Evolutionary conservation across 2,888 invertebrate species (phyloP).

Genomic region (Agonopterix heracliana): DNA sequence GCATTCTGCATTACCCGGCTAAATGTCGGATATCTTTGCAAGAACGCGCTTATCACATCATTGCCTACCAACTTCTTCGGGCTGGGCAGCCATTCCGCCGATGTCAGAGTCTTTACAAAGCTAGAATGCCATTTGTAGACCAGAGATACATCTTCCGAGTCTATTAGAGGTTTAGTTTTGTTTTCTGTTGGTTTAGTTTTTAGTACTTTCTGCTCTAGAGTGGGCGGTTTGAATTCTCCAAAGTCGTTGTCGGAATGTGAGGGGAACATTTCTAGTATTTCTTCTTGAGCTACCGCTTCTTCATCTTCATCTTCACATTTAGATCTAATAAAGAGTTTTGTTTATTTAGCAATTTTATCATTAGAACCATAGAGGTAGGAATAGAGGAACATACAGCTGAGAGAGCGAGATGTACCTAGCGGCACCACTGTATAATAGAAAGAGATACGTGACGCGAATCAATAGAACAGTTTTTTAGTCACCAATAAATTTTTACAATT

Average conservation of each 20-base stretch:
- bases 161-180: conserved; percentile 49
- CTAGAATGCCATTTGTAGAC: conserved; percentile 78
- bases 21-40: conserved; percentile 78
- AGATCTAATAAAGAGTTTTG: conserved; percentile 51
- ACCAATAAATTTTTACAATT: too few relatives aligned
- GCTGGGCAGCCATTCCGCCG: conserved; percentile 76
- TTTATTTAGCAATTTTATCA: too few relatives aligned
- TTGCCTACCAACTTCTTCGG: conserved; percentile 59
- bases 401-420: too few relatives aligned
- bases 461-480: too few relatives aligned
- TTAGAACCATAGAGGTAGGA: too few relatives aligned
- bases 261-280: conserved; percentile 83
- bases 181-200: conserved; percentile 33
- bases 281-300: conserved; percentile 78
- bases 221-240: conserved; percentile 76
- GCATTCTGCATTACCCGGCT: conserved; percentile 68
- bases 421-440: too few relatives aligned
- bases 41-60: conserved; percentile 61
- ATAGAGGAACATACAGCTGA: too few relatives aligned
- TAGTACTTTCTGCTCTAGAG: conserved; percentile 64
- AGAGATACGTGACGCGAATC: too few relatives aligned
- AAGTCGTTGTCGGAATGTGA: conserved; percentile 82
- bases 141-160: conserved; percentile 73
- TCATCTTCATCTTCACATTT: conserved; percentile 82
- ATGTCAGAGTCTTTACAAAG: conserved; percentile 75